Conservation (phyloP, 2,888 invertebrate species). For the Sinohyriopsis cumingii region DNA sequence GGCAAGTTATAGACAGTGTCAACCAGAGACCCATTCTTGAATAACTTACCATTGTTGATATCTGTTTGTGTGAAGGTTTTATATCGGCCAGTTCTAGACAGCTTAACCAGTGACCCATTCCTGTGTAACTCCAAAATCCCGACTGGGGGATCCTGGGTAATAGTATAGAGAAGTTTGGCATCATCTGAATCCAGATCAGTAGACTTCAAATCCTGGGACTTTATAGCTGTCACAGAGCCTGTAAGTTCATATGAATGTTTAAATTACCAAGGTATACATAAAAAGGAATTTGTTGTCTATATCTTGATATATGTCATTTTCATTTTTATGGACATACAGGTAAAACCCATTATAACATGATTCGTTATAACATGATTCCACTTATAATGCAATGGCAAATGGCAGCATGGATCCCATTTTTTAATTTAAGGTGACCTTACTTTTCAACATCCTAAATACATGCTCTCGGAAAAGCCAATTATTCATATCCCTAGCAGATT, state of each 20-base stretch:
- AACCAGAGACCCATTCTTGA: background rate
- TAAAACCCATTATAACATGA: no score
- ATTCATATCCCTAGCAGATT: no score
- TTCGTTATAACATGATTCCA: no score
- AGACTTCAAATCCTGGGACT: constrained; percentile 49
- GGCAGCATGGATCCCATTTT: no score
- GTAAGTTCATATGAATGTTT: constrained; percentile 9
- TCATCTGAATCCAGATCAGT: constrained; percentile 68
- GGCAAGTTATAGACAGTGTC: no score
- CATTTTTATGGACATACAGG: no score
- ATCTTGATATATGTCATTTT: no score
- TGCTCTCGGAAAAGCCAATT: no score
- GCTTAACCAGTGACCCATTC: constrained; percentile 12
- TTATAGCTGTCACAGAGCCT: constrained; percentile 61
- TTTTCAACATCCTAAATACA: no score
- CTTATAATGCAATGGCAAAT: no score
- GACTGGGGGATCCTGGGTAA: constrained; percentile 55
- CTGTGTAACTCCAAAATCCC: constrained; percentile 50
- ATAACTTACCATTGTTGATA: constrained; percentile 56
- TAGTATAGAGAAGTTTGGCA: constrained; percentile 52
- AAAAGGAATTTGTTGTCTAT: no score
- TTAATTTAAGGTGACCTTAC: no score
- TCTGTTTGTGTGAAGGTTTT: constrained; percentile 60
- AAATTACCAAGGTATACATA: background rate
- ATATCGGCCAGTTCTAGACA: constrained; percentile 40